Base-by-base conservation (phyloP, 2,888 invertebrate species). In the Globia sparganii region DNA sequence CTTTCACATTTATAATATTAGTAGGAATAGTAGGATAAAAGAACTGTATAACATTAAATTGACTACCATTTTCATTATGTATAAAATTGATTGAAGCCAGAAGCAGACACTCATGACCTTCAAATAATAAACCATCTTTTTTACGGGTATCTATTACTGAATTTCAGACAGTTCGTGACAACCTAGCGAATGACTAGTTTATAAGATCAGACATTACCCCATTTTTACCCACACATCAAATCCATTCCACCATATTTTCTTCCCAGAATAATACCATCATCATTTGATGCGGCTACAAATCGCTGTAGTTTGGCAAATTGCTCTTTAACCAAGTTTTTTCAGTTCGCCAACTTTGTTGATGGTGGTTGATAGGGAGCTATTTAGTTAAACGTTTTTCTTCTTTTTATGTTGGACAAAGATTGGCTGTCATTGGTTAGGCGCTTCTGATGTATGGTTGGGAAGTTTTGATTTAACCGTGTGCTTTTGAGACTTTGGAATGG, bases 301-400 rank as follows among this genome's bases (percentile, higher is more conserved):
- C 84, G 89, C 88, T 87, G 90, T 91, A 90, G 90, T 91, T 91
- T 83, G 74, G 86, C 83, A 87, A 90, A 90, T 90, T 85, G 88
- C 84, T 84, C 78, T 82, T 85, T 80, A 83, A 79, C 81, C 76
- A 81, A 84, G 84, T 87, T 88, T 91, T 90, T 90, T 78, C 74
- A 82, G 77, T 80, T 75, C 83, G 69, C 80, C 70, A 86, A 88
- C 80, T 86, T 83, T 66, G 58, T 77, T 72, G 34, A 88, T 87
- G 80, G 82, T 75, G 59, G 40, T 75, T 80, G 87, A 88, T 79
- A 72, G 81, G 53, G 43, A 37, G 73, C 79, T 67, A 87, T 87
- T 88, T 83, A 76, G 81, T 76, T 82, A 78, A 88, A 83, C 82
- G 82, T 66, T 81, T 83, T 79, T 72, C 68, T 68, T 81, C 68